Evolutionary conservation across 2,797 vertebrate species (phyloP), one percentile per base, ranked within the genome.

Genomic region (Atherinosoma microstoma): DNA sequence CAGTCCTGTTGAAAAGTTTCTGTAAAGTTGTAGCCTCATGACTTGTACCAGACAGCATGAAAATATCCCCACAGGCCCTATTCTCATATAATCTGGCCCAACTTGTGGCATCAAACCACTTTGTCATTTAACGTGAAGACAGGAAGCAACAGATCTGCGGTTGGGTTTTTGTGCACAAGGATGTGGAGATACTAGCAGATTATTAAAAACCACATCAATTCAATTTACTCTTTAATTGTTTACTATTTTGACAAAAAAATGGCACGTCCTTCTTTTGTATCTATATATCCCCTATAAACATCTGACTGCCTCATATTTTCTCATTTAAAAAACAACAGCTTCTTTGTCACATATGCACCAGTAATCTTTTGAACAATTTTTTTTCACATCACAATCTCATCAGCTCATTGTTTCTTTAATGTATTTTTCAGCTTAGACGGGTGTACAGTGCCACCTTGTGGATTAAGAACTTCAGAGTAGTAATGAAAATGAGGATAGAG

Each of bases 401-500:
- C 4, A 2, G 59, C 40, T 3, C 20, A 20, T 47, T 36, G 9
- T 24, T 0, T 5, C 2, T 42, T 16, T 61, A 18, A 16, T 40
- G 0, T 30, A 7, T 58, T 38, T 57, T 57, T 66, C 8, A 64
- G 0, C 27, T 58, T 29, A 22, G n/a, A 42, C 81, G 54, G 76
- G 38, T 32, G 34, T 27, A 58, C 53, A 82, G 68, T 67, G 53
- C 79, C 88, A 80, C 72, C 87, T 69, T 15, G 24, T 87, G 92
- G 88, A 64, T 59, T 6, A 5, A 58, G 30, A 34, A 45, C 61
- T 32, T 42, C 27, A 73, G 45, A 76, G 59, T 80, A 85, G 70
- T 58, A 53, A 64, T 78, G 27, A 82, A 66, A 64, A 79, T 47
- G 47, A 80, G 22, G 49, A 78, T 9, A 34, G 0, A 62, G 16